Base-by-base conservation (phyloP, 2,888 invertebrate species). In the Nemapogon koenigi region DNA sequence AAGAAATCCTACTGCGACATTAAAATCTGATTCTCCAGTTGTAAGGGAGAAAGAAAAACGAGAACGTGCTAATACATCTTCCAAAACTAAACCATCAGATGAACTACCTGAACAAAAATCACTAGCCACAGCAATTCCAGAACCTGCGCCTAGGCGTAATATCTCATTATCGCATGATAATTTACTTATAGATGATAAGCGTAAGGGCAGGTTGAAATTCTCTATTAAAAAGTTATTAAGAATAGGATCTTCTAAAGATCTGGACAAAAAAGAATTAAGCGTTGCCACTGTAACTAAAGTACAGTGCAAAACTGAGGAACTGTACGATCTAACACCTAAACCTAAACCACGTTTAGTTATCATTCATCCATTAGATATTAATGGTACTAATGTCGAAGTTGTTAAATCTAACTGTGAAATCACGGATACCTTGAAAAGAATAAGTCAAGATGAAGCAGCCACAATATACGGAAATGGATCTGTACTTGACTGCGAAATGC, bases 311-410 rank as follows among this genome's bases (percentile, higher is more conserved):
- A 54, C 58, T 35, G 84, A 84, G 44, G 84, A 85, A 43, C 71
- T 82, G 19, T 73, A 68, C 40, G 81, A 83, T 29, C 64, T 80
- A 35, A 80, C 81, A 14, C 83, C 84, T 4, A 82, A 84, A 51
- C 83, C 85, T 4, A 90, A 89, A 53, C 89, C 89, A 2, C 83
- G 90, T 11, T 76, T 92, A 16, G 91, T 93, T 42, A 94, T 94
- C 48, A 91, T 94, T 44, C 94, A 94, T 79, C 94, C 94, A 10
- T 78, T 91, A 49, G 93, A 94, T 54, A 81, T 93, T 42, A 91
- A 91, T 60, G 89, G 90, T 18, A 85, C 88, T 7, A 88, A 83
- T 43, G 90, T 91, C 2, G 90, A 92, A 57, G 91, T 92, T 25
- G 83, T 91, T 43, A 84, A 83, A 57, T 68, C 75, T 2, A 78